Percentiles rank a stretch among this genome's conserved stretches.
These are phyloP conservation scores for Podarcis raffonei DNA, from an alignment of 2,113 vertebrate genomes.

Conservation along the genomic window DNA sequence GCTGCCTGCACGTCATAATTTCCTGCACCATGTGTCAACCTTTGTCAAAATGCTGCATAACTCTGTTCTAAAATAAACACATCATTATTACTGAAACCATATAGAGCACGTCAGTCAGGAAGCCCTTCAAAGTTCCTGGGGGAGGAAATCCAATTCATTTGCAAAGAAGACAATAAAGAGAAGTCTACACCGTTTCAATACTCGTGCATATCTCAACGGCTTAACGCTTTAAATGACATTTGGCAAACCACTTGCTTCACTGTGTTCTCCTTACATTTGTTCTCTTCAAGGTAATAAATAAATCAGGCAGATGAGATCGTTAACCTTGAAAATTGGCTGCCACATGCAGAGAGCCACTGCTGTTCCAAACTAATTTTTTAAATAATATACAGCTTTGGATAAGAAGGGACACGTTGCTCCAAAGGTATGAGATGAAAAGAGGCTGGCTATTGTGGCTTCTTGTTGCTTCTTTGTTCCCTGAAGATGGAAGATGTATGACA, in stretches of 20 bases:
- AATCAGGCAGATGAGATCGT: constrained; percentile 17
- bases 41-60: neutral
- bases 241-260: constrained; percentile 9
- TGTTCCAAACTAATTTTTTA: constrained; percentile 8
- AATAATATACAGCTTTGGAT: constrained; percentile 9
- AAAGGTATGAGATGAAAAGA: neutral
- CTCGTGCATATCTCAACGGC: neutral
- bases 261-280: neutral
- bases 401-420: neutral
- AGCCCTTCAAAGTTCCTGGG: neutral
- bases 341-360: neutral
- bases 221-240: neutral
- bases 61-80: neutral
- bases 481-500: neutral
- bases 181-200: neutral
- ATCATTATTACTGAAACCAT: too few relatives aligned
- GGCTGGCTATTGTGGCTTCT: neutral
- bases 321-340: constrained; percentile 41
- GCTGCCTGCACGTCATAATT: too few relatives aligned
- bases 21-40: too few relatives aligned
- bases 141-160: neutral
- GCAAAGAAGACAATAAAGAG: neutral
- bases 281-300: constrained; percentile 26
- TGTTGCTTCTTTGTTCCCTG: neutral
- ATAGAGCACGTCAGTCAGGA: neutral